phyloP scores from a whole-genome alignment of 2,888 invertebrate species.

The Falcaria lacertinaria region DNA sequence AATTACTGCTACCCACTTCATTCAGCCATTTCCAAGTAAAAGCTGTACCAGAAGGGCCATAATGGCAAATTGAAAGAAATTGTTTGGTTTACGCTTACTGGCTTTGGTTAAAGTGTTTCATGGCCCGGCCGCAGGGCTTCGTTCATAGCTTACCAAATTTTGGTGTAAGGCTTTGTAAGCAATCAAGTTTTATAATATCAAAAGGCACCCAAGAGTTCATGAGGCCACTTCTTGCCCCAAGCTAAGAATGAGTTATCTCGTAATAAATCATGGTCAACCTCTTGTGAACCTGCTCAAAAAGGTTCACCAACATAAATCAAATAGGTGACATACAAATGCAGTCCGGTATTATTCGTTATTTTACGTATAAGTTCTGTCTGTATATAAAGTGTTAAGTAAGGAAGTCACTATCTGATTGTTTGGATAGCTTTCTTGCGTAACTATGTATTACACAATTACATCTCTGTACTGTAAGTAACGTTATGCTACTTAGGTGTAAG shows the following conservation, averaged over 20 bases:
- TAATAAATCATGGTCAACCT: not conserved
- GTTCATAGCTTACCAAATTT: too few relatives aligned
- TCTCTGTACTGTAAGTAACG: too few relatives aligned
- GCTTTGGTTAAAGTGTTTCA: too few relatives aligned
- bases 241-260: not conserved
- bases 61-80: not conserved
- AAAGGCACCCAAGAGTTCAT: too few relatives aligned
- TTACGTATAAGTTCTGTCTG: not conserved
- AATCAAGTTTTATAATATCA: not conserved
- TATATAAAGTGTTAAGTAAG: too few relatives aligned
- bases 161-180: too few relatives aligned
- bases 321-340: not conserved
- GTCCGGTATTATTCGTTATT: not conserved
- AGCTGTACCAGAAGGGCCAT: not conserved
- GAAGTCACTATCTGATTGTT: too few relatives aligned
- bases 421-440: not conserved
- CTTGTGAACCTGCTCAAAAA: not conserved
- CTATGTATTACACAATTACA: conserved; percentile 3
- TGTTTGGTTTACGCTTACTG: not conserved
- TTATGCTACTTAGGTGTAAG: not conserved
- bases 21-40: not conserved
- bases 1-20: not conserved
- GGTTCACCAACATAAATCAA: not conserved
- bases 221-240: not conserved
- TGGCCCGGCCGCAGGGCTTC: too few relatives aligned